Evolutionary conservation across 2,888 invertebrate genomes (phyloP).

Genomic region (Oscheius sp.): DNA sequence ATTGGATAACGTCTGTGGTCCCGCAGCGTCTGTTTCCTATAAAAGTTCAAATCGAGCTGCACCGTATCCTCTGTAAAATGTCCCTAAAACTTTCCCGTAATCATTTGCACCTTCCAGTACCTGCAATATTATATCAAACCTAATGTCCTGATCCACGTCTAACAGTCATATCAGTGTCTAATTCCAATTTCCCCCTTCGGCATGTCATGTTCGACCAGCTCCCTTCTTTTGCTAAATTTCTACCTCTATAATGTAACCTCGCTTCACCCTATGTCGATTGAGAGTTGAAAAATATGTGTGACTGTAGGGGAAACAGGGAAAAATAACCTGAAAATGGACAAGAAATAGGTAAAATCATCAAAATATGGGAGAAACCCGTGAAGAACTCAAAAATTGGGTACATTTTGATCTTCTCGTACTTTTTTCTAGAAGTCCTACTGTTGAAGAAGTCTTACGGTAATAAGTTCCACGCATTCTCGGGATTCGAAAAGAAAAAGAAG

Average conservation of each 20-base stretch:
- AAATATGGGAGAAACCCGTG: background rate
- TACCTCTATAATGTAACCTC: constrained; percentile 13
- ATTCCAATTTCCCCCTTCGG: background rate
- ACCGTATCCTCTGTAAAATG: too few species aligned
- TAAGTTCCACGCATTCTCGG: too few species aligned
- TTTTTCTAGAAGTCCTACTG: background rate
- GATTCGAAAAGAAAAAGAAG: too few species aligned
- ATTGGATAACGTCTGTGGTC: too few species aligned
- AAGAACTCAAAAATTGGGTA: too few species aligned
- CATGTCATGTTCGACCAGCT: constrained; percentile 12
- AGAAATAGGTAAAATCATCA: background rate
- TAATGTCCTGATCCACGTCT: background rate
- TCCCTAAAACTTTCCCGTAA: too few species aligned
- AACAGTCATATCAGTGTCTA: background rate
- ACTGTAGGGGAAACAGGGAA: background rate
- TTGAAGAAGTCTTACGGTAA: too few species aligned
- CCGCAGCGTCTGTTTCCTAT: too few species aligned
- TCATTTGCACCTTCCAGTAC: too few species aligned
- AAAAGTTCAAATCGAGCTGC: too few species aligned
- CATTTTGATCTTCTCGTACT: background rate
- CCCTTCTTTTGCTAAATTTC: background rate
- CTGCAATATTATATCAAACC: background rate
- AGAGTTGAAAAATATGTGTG: background rate
- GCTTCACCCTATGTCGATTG: constrained; percentile 19
- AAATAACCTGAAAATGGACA: background rate